These are phyloP conservation scores for Lindbergichthys nudifrons DNA, from an alignment of 2,797 vertebrate species.

Conservation along the genomic window DNA sequence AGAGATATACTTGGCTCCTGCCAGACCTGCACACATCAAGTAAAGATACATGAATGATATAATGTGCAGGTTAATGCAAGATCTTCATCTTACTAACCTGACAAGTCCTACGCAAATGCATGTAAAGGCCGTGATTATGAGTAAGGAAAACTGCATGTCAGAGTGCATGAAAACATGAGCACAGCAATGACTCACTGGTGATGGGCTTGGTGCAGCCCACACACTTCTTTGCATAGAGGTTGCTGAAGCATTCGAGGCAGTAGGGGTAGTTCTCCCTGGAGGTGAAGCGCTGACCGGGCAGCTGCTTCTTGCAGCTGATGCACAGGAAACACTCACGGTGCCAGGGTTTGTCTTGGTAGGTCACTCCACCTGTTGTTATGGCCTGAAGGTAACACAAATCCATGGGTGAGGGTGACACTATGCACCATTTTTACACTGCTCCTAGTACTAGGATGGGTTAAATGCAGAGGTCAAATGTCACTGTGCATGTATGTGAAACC, in stretches of 20 bases:
- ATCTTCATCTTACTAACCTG: conserved; percentile 18
- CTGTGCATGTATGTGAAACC: no score
- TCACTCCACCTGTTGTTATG: conserved; percentile 92
- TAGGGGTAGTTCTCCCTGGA: conserved; percentile 92
- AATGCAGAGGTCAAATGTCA: no score
- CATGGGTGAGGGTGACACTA: not conserved
- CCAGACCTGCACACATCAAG: conserved; percentile 85
- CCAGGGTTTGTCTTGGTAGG: conserved; percentile 92
- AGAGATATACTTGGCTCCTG: conserved; percentile 92
- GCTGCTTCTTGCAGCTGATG: conserved; percentile 90
- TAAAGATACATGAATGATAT: conserved; percentile 9
- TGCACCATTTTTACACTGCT: not conserved
- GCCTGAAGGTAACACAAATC: conserved; percentile 76
- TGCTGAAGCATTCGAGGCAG: conserved; percentile 94
- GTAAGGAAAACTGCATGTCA: not conserved
- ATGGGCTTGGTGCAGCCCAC: conserved; percentile 91
- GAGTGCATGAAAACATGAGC: conserved; percentile 37
- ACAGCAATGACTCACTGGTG: conserved; percentile 86
- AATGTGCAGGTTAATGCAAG: not conserved
- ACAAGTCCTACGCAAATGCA: conserved; percentile 8
- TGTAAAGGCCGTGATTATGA: conserved; percentile 6
- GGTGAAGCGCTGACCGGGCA: conserved; percentile 92
- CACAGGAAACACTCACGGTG: conserved; percentile 96
- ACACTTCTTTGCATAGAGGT: conserved; percentile 92
- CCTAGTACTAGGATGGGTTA: no score